Evolutionary conservation across 1,140 invertebrate species (phyloP).

Genomic region (Bombus pascuorum): DNA sequence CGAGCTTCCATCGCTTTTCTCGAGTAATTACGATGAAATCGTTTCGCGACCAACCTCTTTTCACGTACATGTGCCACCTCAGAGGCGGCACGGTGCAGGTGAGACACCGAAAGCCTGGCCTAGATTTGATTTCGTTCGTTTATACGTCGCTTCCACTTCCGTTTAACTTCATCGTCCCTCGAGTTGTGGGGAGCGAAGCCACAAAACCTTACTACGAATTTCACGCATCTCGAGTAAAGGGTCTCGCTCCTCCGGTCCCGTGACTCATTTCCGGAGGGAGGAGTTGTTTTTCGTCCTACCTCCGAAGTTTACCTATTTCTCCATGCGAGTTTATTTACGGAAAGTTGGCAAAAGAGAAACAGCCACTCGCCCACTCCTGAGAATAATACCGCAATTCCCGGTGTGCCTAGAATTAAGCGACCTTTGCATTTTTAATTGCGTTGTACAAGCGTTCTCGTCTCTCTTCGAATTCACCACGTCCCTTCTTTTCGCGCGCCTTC

Average conservation of each 20-base stretch:
- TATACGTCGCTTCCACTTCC: constrained; percentile 46
- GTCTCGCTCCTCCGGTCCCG: background rate
- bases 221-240: constrained; percentile 53
- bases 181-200: constrained; percentile 36
- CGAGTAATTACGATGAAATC: constrained; percentile 36
- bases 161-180: constrained; percentile 48
- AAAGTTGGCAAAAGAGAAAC: constrained; percentile 17
- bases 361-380: background rate
- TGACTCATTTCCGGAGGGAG: constrained; percentile 16
- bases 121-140: constrained; percentile 51
- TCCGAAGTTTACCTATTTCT: background rate
- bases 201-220: constrained; percentile 65
- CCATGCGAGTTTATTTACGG: constrained; percentile 29
- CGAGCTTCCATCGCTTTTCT: background rate
- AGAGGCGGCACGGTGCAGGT: background rate
- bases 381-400: constrained; percentile 6
- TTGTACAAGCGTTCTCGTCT: background rate
- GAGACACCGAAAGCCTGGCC: constrained; percentile 14
- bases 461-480: too few species aligned
- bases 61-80: background rate
- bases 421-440: constrained; percentile 23
- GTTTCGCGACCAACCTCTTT: constrained; percentile 26
- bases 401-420: background rate
- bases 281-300: constrained; percentile 19
- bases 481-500: background rate